Base-by-base conservation (phyloP, 1,140 invertebrate genomes). In the Drosophila sturtevanti region DNA sequence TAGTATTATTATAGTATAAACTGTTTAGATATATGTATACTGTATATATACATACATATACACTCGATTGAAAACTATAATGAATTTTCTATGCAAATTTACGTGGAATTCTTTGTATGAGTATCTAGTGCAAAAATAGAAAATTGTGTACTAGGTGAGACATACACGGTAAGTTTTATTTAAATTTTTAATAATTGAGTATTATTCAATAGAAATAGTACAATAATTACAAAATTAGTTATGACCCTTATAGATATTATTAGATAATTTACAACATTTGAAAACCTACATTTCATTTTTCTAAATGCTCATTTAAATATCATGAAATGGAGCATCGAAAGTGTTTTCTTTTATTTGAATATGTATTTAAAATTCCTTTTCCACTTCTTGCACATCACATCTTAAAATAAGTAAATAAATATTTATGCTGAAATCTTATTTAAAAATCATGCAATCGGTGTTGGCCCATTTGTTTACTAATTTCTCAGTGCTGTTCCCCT, bases 381-480 rank as follows among this genome's bases (percentile, higher is more conserved):
- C 37, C 37, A n/a, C 37, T 38, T 44, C n/a, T 7, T 21, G 3
- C 7, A 10, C n/a, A 44, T 18, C 2, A 18, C 18, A 44, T 44
- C 18, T 44, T 16, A n/a, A 10, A 0, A 10, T 21, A 7, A 2
- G 0, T 16, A 41, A 1, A 16, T 41, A 41, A 16, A 41, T 18
- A 38, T 44, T 44, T 10, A 48, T 48, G 9, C 41, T 48, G 7
- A 18, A 18, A 44, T 21, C 41, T 44, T 2, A 70, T 1, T 12
- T 10, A 34, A 35, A 41, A 58, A 44, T 64, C 27, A 10, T 16
- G 44, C 61, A 34, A 68, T 63, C 11, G 22, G n/a, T n/a, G n/a
- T n/a, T n/a, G n/a, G 11, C 48, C 18, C 4, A 63, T 72, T 81
- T 81, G 74, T 74, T 78, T 82, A 66, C 62, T 21, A 48, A 48